Percentiles rank a stretch among this genome's conserved stretches.
Conservation (phyloP, 2,888 invertebrate genomes). For the Drosophila pullipes region DNA sequence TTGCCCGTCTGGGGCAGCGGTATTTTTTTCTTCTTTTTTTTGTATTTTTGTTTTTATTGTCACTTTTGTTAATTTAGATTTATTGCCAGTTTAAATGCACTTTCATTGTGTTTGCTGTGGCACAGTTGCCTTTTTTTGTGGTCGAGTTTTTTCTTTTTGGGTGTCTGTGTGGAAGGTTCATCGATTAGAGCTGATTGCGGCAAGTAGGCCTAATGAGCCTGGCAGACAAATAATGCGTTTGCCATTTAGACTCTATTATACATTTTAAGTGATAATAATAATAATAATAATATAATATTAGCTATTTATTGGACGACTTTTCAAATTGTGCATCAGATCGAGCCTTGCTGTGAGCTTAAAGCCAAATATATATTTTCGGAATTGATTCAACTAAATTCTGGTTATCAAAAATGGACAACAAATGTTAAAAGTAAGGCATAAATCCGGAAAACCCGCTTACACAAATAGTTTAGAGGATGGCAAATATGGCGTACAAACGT, state of each 20-base stretch:
- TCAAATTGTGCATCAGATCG: neutral
- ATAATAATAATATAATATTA: neutral
- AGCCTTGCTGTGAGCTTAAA: neutral
- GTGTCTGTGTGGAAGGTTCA: constrained; percentile 4
- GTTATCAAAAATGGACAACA: neutral
- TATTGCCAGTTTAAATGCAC: constrained; percentile 71
- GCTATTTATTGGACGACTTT: neutral
- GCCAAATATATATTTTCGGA: neutral
- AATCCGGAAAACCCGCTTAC: neutral
- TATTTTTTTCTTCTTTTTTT: constrained; percentile 14
- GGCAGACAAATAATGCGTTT: constrained; percentile 25
- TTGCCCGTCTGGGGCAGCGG: constrained; percentile 65
- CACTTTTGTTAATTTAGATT: constrained; percentile 73
- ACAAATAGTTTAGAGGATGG: neutral
- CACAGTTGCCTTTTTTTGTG: constrained; percentile 25
- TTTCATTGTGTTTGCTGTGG: constrained; percentile 59
- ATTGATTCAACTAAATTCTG: neutral
- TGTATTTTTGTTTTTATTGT: constrained; percentile 54
- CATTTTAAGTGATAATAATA: neutral
- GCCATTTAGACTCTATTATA: neutral
- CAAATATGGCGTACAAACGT: neutral
- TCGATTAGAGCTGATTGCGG: constrained; percentile 45
- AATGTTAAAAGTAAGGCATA: neutral
- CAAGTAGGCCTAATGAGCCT: constrained; percentile 43
- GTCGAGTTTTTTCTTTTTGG: neutral